Evolutionary conservation across 2,888 invertebrate genomes (phyloP), one percentile per base, ranked within the genome.

Genomic region (Phania funesta): DNA sequence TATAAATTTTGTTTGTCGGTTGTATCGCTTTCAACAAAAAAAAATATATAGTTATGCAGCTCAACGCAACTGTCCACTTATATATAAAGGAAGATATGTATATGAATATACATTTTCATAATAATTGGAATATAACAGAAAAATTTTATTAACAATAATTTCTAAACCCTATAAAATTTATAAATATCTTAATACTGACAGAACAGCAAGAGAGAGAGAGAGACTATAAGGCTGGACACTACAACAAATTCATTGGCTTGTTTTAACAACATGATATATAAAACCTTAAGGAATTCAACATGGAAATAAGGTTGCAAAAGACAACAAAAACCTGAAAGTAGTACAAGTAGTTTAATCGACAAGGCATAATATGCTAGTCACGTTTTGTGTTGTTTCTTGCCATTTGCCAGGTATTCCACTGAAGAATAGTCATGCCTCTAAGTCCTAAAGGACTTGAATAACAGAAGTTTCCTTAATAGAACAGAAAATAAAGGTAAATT

Each of bases 101-200:
- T 64, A 46, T 46, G 26, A 46, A 77, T 52, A 44, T 62, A 54
- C 26, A 52, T 52, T 70, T 80, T 80, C 60, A 76, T 70, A 76
- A 71, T 67, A 76, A 76, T 71, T 76, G 67, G 52, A 71, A 76
- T 60, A 71, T 80, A 76, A 80, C 67, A 71, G 71, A 71, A 67
- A 71, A 76, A 80, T 76, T 71, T 76, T 71, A 80, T 80, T 76
- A 76, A 54, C 60, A 71, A 65, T 24, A 35, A 54, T 67, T 62
- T 44, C 67, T 62, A 32, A 62, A 56, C 11, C 48, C 67, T 62
- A 54, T 48, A 48, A 73, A 76, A 58, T 54, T 71, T 22, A 46
- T 54, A 64, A 54, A 44, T 35, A 54, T 41, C 52, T 52, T 67
- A 52, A 48, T 26, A 13, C 60, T 11, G 50, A n/a, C 38, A 50